Conservation (phyloP, 2,113 vertebrate genomes). For the Progne subis region DNA sequence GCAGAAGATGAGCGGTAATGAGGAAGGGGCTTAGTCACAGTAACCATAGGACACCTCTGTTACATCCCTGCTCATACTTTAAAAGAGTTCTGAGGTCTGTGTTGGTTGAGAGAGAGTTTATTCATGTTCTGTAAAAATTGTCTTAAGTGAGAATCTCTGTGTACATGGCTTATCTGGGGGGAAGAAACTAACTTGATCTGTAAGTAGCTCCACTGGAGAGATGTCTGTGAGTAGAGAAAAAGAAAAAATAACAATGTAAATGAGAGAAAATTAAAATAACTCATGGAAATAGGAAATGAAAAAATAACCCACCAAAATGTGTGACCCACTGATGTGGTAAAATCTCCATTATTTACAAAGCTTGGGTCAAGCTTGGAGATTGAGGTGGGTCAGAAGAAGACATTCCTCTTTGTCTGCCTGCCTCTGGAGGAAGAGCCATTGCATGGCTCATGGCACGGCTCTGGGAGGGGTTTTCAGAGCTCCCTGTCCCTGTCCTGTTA, state of each 20-base stretch:
- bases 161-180: not conserved
- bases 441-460: rapidly evolving
- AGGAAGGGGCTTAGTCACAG: not conserved
- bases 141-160: not conserved
- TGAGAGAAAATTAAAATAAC: not conserved
- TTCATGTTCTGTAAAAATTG: not conserved
- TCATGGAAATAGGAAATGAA: not conserved
- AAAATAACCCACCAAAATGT: not conserved
- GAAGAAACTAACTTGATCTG: not conserved
- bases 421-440: not conserved
- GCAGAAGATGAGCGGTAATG: not conserved
- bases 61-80: not conserved
- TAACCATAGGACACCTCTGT: not conserved
- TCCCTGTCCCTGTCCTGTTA: not conserved
- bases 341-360: not conserved
- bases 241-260: not conserved
- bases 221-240: not conserved
- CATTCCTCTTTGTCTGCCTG: not conserved
- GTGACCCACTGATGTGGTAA: not conserved
- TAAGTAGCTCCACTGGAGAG: not conserved
- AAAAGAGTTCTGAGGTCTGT: not conserved
- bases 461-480: not conserved
- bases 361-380: not conserved
- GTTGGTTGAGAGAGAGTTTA: not conserved
- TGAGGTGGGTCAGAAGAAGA: not conserved